A percentile compares a stretch with the other conserved stretches of the same genome.
Evolutionary conservation across 2,888 invertebrate species (phyloP).

Genomic region (Ectemnius lituratus): DNA sequence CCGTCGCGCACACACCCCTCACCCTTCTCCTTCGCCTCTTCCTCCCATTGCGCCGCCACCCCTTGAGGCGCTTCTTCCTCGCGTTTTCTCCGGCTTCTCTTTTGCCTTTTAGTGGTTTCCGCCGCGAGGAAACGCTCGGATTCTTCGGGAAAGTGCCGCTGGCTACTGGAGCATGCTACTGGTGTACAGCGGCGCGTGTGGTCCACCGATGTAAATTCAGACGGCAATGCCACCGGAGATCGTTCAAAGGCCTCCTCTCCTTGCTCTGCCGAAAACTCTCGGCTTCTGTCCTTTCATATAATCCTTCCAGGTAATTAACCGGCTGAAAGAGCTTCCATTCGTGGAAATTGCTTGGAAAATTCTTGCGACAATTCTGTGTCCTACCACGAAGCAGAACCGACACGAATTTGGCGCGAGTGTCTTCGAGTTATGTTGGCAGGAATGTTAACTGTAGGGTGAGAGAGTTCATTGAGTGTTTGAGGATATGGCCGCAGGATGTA

Average conservation of each 20-base stretch:
- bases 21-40: too few species aligned
- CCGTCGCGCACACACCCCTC: too few species aligned
- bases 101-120: constrained; percentile 11
- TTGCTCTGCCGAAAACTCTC: background rate
- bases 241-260: background rate
- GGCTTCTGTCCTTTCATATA: background rate
- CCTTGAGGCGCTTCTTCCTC: too few species aligned
- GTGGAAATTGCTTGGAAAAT: constrained; percentile 18
- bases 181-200: constrained; percentile 19
- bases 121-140: constrained; percentile 41
- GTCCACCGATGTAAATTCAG: constrained; percentile 8
- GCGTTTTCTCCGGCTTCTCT: background rate
- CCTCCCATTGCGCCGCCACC: background rate
- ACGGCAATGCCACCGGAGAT: background rate
- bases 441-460: background rate
- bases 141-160: constrained; percentile 45
- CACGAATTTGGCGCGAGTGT: constrained; percentile 25
- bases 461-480: background rate
- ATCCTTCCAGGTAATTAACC: constrained; percentile 43
- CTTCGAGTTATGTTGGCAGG: constrained; percentile 2
- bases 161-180: background rate
- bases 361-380: background rate
- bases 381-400: too few species aligned
- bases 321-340: constrained; percentile 20
- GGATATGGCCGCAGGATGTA: constrained; percentile 5